Evolutionary conservation across 37 sponge, comb jelly and placozoan species (phyloP).

Genomic region (Lycopodina hypogea): DNA sequence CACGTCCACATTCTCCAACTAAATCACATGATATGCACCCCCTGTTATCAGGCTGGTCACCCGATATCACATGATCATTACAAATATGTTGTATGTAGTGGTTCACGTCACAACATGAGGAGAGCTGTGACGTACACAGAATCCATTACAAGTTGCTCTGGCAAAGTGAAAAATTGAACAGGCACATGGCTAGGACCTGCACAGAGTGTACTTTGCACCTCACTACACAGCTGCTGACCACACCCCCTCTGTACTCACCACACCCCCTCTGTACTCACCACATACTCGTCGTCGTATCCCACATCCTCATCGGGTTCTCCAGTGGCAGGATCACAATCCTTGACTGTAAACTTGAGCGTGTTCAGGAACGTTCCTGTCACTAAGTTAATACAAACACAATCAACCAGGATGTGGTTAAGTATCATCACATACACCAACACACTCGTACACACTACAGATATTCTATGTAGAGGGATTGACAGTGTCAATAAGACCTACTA

Average conservation of each 20-base stretch:
- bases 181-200: conserved; percentile 22
- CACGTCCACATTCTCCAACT: conserved; percentile 91
- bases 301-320: conserved; percentile 86
- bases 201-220: conserved; percentile 70
- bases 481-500: neutral
- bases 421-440: neutral
- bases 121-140: too few species aligned
- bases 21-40: neutral
- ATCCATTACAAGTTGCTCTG: too few species aligned
- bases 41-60: too few species aligned
- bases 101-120: too few species aligned
- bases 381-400: conserved; percentile 2
- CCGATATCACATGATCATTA: neutral
- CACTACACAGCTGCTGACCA: too few species aligned
- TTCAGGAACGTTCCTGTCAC: conserved; percentile 89
- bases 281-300: conserved; percentile 89
- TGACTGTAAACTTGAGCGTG: conserved; percentile 92
- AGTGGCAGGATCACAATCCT: conserved; percentile 94
- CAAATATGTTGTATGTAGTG: neutral
- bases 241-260: neutral
- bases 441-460: neutral
- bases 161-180: conserved; percentile 64
- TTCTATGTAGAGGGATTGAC: neutral
- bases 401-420: neutral
- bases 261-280: conserved; percentile 53